These are phyloP conservation scores for Tetraneura akinire DNA, from an alignment of 1,140 invertebrate species.

Conservation along the genomic window DNA sequence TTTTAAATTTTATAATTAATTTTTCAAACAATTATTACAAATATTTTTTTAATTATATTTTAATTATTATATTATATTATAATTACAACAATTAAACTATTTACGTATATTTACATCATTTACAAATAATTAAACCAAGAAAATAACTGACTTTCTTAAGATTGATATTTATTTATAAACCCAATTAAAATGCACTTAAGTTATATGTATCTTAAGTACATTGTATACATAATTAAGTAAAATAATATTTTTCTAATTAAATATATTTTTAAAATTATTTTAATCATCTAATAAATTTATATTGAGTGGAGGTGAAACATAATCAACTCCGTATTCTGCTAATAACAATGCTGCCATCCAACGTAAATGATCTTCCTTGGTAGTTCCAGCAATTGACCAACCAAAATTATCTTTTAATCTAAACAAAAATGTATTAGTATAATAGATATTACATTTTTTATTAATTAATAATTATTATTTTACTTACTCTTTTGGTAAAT, in stretches of 20 bases:
- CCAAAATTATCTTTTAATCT: slow-evolving; percentile 79
- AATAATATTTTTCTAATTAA: background rate
- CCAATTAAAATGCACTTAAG: background rate
- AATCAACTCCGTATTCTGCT: slow-evolving; percentile 64
- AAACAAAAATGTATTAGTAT: slow-evolving; percentile 51
- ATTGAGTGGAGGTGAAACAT: slow-evolving; percentile 53
- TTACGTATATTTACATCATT: too few species aligned
- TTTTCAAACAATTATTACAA: background rate
- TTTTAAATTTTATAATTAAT: slow-evolving; percentile 12
- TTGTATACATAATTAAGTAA: background rate
- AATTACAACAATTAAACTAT: too few species aligned
- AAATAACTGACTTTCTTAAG: background rate
- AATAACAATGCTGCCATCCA: slow-evolving; percentile 77
- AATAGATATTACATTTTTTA: background rate
- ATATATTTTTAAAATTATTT: slow-evolving; percentile 15
- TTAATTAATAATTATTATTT: too few species aligned
- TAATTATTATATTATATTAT: too few species aligned
- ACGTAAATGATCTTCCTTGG: slow-evolving; percentile 70
- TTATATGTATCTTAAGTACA: background rate
- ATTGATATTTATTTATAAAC: background rate
- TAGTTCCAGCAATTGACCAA: slow-evolving; percentile 71
- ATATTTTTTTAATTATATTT: too few species aligned
- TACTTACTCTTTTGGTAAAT: slow-evolving; percentile 22
- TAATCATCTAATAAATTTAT: slow-evolving; percentile 38
- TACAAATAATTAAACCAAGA: background rate